Evolutionary conservation across 2,797 vertebrate genomes (phyloP).

Genomic region (Lithobates sylvaticus): DNA sequence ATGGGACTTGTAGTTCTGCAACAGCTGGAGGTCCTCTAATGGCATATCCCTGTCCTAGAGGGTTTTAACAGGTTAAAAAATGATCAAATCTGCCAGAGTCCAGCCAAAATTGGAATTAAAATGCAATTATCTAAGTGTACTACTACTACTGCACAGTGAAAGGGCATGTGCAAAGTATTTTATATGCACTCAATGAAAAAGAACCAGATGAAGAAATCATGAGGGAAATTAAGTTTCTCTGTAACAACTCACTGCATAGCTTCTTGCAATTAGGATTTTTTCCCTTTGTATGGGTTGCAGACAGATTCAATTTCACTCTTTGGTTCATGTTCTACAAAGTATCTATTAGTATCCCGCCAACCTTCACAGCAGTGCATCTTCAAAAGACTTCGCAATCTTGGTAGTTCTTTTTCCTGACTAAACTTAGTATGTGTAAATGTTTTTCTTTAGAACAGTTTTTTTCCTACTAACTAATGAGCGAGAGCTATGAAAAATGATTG

Average conservation of each 20-base stretch:
- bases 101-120: too few species aligned
- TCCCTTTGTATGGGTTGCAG: conserved; percentile 11
- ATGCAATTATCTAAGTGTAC: neutral
- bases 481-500: too few species aligned
- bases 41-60: too few species aligned
- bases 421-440: conserved; percentile 23
- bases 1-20: too few species aligned
- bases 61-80: too few species aligned
- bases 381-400: conserved; percentile 26
- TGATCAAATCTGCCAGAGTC: too few species aligned
- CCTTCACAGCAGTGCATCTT: conserved; percentile 44
- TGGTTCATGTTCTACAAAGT: conserved; percentile 18
- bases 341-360: conserved; percentile 43
- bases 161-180: neutral
- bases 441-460: neutral
- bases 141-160: neutral
- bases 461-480: too few species aligned
- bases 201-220: neutral
- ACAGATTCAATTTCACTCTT: conserved; percentile 44
- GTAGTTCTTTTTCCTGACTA: neutral
- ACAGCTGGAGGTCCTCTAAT: too few species aligned
- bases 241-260: conserved; percentile 1
- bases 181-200: conserved; percentile 13
- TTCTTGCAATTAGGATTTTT: conserved; percentile 10
- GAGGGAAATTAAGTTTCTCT: conserved; percentile 31